These are phyloP conservation scores for Nephrocerus scutellatus DNA, from an alignment of 2,888 invertebrate species.

Conservation along the genomic window DNA sequence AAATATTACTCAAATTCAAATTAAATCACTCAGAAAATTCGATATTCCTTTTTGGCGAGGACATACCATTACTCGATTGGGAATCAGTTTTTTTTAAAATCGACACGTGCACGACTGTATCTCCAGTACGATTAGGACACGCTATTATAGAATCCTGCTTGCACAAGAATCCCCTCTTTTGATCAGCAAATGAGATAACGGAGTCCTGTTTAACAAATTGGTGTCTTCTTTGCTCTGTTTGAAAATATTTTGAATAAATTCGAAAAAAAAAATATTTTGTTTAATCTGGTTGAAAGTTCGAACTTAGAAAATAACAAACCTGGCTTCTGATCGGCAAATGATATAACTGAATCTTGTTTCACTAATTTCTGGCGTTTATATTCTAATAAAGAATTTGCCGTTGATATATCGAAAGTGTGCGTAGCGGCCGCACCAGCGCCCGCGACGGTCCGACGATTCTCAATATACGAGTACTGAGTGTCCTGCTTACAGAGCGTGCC, in stretches of 20 bases:
- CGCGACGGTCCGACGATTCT: conserved; percentile 22
- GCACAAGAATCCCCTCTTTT: conserved; percentile 41
- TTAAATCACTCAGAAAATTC: conserved; percentile 46
- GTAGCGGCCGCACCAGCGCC: conserved; percentile 20
- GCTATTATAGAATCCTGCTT: conserved; percentile 47
- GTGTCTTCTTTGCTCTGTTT: conserved; percentile 41
- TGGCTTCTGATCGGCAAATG: conserved; percentile 47
- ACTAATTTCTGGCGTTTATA: conserved; percentile 46
- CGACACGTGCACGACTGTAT: conserved; percentile 45
- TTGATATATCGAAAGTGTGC: too few species aligned
- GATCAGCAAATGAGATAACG: conserved; percentile 47
- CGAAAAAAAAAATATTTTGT: conserved; percentile 2
- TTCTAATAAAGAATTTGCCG: conserved; percentile 33
- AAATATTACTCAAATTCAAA: too few species aligned
- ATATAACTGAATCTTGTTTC: conserved; percentile 47
- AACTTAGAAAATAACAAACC: conserved; percentile 25
- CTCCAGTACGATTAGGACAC: conserved; percentile 41
- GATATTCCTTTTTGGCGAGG: conserved; percentile 44
- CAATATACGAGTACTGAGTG: conserved; percentile 32
- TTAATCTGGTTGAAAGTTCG: background rate
- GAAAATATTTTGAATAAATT: conserved; percentile 1
- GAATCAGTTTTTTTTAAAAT: conserved; percentile 47
- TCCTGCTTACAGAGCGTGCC: conserved; percentile 33
- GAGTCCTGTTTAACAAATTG: conserved; percentile 48
- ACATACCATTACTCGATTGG: conserved; percentile 35